Evolutionary conservation across 1,140 invertebrate species (phyloP), one percentile per base, ranked within the genome.

Genomic region (Pseudomyrmex gracilis): DNA sequence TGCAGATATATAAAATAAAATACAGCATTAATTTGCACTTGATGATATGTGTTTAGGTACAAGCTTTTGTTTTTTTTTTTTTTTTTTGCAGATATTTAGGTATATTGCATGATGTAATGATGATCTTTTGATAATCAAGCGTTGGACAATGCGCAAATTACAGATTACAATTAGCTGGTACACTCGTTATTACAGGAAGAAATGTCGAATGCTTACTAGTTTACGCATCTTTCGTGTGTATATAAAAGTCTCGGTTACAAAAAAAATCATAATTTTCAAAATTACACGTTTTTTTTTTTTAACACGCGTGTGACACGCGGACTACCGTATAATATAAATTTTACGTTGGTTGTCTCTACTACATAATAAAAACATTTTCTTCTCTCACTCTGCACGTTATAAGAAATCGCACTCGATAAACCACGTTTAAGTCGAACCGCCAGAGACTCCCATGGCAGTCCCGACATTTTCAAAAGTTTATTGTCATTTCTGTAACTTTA

Each of bases 11-110:
- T 74, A 87, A 87, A 87, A 87, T 84, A 87, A 87, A 76, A 58
- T 83, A 61, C 10, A 61, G 67, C 49, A 24, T 43, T 55, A 49
- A 70, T 78, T 82, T 83, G 73, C 47, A 82, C 82, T 87, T 74
- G 34, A 82, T 61, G 86, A 85, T 87, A 87, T 80, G 82, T 88
- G 68, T 60, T 63, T 84, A 82, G 61, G 73, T 87, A 88, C n/a
- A 88, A 80, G 73, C 64, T 57, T 34, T 34, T 5, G 34, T 34
- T 49, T 47, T 9, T 1, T n/a, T 45, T 45, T 34, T 49, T 47
- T 9, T 1, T n/a, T 45, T 45, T 12, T 49, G 34, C 34, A 85
- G 70, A 68, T 80, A 60, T 76, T 43, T 68, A 84, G n/a, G n/a
- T 82, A 85, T 82, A 82, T 58, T 47, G 67, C 47, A 58, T 61